phyloP scores from a whole-genome alignment of 2,797 vertebrate species.

The Spondyliosoma cantharus region DNA sequence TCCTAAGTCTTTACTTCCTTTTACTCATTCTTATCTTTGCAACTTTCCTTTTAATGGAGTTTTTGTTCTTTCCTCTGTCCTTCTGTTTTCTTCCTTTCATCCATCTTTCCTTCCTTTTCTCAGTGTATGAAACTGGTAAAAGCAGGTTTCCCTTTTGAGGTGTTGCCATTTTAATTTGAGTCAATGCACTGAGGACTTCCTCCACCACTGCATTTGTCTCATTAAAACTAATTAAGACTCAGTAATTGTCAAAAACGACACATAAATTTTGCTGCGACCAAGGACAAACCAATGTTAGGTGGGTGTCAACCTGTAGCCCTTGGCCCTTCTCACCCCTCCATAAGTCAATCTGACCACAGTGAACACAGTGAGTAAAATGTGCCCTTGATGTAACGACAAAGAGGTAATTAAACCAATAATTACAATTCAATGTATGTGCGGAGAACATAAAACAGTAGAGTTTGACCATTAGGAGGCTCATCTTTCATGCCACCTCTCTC shows the following conservation, averaged over 20 bases:
- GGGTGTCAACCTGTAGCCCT: conserved; percentile 45
- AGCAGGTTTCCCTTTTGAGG: background rate
- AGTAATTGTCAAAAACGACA: conserved; percentile 19
- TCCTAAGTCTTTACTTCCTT: background rate
- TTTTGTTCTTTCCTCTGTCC: background rate
- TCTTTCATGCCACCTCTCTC: conserved; percentile 67
- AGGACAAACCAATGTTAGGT: conserved; percentile 33
- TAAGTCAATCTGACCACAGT: conserved; percentile 49
- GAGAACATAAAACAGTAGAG: conserved; percentile 79
- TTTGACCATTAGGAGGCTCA: conserved; percentile 73
- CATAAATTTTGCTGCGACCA: conserved; percentile 16
- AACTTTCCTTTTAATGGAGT: background rate
- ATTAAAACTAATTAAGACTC: conserved; percentile 44
- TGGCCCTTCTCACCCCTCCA: conserved; percentile 27
- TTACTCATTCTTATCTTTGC: too few relatives aligned
- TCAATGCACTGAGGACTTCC: background rate
- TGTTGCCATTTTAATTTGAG: background rate
- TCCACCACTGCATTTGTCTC: background rate
- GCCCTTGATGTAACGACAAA: conserved; percentile 76
- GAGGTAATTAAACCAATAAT: conserved; percentile 82
- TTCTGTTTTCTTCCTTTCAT: background rate
- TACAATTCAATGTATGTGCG: conserved; percentile 75
- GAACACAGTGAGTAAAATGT: conserved; percentile 73
- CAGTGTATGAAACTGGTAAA: background rate
- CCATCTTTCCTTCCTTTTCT: background rate